These are phyloP conservation scores for Pristionchus arcanus DNA, from an alignment of 2,888 invertebrate genomes.

Conservation along the genomic window DNA sequence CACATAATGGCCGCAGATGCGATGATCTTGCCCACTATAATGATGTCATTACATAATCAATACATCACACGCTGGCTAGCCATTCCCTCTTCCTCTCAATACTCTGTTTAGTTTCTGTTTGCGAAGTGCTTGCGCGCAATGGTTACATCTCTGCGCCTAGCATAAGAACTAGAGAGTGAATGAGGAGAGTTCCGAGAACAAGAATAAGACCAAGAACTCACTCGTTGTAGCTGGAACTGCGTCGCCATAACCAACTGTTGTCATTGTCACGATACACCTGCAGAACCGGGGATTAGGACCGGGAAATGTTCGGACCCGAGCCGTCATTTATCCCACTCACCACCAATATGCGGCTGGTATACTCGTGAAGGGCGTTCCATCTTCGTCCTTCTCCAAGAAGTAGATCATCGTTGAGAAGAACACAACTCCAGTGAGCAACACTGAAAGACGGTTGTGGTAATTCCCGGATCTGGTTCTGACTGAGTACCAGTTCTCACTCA, in stretches of 20 bases:
- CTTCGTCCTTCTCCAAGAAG: constrained; percentile 79
- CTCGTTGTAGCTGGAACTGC: constrained; percentile 77
- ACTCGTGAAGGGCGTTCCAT: constrained; percentile 76
- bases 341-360: constrained; percentile 79
- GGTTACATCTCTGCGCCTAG: constrained; percentile 7
- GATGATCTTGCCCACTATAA: constrained; percentile 76
- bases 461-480: background rate
- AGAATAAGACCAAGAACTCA: constrained; percentile 60
- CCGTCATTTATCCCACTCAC: constrained; percentile 56
- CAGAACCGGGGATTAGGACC: background rate
- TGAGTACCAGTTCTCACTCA: background rate
- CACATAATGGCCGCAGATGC: constrained; percentile 79
- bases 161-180: constrained; percentile 15
- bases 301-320: background rate
- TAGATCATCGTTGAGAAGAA: constrained; percentile 79
- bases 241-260: constrained; percentile 79
- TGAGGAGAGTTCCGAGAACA: constrained; percentile 33
- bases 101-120: constrained; percentile 43
- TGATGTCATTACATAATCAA: background rate
- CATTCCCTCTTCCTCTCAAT: background rate
- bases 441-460: constrained; percentile 55
- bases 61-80: constrained; percentile 8
- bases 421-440: constrained; percentile 78
- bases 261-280: constrained; percentile 78
- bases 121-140: background rate